Base-by-base conservation (phyloP, 2,113 vertebrate species). In the Zapornia atra region DNA sequence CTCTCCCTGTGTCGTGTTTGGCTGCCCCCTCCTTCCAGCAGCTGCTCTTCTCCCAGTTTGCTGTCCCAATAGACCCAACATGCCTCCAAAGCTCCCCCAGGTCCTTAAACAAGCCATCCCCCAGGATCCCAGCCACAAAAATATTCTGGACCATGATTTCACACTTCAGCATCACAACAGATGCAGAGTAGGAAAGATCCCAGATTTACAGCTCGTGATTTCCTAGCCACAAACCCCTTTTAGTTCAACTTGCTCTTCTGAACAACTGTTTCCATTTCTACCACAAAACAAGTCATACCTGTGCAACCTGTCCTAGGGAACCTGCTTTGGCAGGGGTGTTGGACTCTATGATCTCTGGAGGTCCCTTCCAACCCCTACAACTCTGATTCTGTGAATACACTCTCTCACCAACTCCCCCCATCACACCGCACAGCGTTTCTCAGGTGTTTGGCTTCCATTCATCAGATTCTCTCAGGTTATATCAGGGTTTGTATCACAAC, bases 391-490 rank as follows among this genome's bases (percentile, higher is more conserved):
- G 44, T 46, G 44, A 19, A 46, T 2, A 4, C 3, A 11, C 18
- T 34, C 68, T 59, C 78, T 44, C 72, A 22, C 7, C 34, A 12
- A 0, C 51, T 15, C 14, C 2, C 42, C 15, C 46, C 20, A 6
- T n/a, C 51, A 18, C 3, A 19, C 53, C 0, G 1, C 19, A 5
- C n/a, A 33, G 34, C 1, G 0, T 2, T 59, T 12, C 63, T 38
- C 48, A 36, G 59, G 25, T n/a, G 21, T 15, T 19, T 24, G 56
- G 29, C 12, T 54, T 24, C 36, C 7, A 0, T 15, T 48, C 36
- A n/a, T 4, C 5, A 7, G 44, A 34, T 57, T 56, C 56, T 46
- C 68, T 16, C 53, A 36, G 42, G 4, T 6, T 5, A 0, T 1
- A 6, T 6, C 10, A 15, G 11, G 10, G 42, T 86, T 81, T 34